phyloP scores from a whole-genome alignment of 2,797 vertebrate species.

The Crocidura indochinensis region DNA sequence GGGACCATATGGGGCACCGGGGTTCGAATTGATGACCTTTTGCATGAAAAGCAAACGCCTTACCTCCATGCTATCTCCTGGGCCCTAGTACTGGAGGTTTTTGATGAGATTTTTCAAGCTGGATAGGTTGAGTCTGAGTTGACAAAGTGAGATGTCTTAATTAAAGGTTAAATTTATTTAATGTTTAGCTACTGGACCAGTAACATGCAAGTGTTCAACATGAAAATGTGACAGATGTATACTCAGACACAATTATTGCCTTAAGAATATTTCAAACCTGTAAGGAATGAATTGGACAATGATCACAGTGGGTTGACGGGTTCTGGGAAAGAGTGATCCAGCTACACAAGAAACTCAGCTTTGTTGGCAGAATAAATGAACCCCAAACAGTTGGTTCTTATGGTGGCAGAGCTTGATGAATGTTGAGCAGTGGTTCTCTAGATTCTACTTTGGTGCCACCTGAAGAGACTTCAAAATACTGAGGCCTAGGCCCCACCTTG shows the following conservation, averaged over 20 bases:
- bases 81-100: neutral
- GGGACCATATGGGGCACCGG: too few species aligned
- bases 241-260: slow-evolving; percentile 1
- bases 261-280: neutral
- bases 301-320: neutral
- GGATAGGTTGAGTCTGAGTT: neutral
- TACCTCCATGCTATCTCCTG: too few species aligned
- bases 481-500: too few species aligned
- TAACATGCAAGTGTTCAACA: neutral
- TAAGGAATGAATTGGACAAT: neutral
- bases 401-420: neutral
- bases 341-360: neutral
- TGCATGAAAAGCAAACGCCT: too few species aligned
- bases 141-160: neutral
- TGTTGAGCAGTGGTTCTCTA: too few species aligned
- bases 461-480: too few species aligned
- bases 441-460: too few species aligned
- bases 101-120: neutral
- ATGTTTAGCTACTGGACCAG: neutral
- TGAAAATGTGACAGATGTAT: neutral
- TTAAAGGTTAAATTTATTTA: neutral
- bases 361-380: neutral
- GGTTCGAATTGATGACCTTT: too few species aligned
- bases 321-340: neutral
- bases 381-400: too few species aligned